Percentiles rank a stretch among this genome's conserved stretches.
phyloP scores from a whole-genome alignment of 92 coral and sea anemone genomes.

The Diadumene lineata region DNA sequence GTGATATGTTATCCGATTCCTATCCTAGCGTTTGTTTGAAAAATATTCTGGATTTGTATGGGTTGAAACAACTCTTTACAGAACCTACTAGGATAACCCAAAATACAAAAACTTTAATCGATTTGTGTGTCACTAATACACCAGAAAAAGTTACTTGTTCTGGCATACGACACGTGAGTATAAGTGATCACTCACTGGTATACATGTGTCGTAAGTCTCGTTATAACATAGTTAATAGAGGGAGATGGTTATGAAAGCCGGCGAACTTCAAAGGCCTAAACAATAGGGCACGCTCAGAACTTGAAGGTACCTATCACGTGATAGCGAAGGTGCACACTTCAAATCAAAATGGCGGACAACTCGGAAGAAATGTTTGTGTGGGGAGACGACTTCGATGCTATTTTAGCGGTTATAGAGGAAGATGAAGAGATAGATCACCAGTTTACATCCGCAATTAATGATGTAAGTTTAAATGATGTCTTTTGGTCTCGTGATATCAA shows the following conservation, averaged over 20 bases:
- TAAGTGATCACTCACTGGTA: too few species aligned
- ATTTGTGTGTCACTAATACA: too few species aligned
- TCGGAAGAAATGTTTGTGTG: slow-evolving; percentile 23
- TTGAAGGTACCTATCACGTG: slow-evolving; percentile 8
- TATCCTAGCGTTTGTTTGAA: too few species aligned
- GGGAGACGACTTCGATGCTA: slow-evolving; percentile 52
- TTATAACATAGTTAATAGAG: slow-evolving; percentile 35
- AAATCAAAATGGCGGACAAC: slow-evolving; percentile 44
- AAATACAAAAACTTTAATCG: too few species aligned
- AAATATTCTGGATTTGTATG: too few species aligned
- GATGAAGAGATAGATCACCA: slow-evolving; percentile 46
- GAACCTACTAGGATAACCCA: too few species aligned
- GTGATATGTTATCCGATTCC: too few species aligned
- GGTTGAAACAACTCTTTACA: too few species aligned
- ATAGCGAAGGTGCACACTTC: slow-evolving; percentile 28
- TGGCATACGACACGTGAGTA: too few species aligned
- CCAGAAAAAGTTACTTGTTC: too few species aligned
- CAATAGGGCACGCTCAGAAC: not conserved
- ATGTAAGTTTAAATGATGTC: too few species aligned
- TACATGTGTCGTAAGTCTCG: too few species aligned
- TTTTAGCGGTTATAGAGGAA: slow-evolving; percentile 38
- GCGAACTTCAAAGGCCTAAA: slow-evolving; percentile 7
- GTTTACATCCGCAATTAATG: slow-evolving; percentile 26
- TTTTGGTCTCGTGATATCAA: slow-evolving; percentile 1
- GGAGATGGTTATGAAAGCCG: slow-evolving; percentile 18